These are phyloP conservation scores for Aspidiotus rigidus DNA, from an alignment of 2,888 invertebrate species.

Conservation along the genomic window DNA sequence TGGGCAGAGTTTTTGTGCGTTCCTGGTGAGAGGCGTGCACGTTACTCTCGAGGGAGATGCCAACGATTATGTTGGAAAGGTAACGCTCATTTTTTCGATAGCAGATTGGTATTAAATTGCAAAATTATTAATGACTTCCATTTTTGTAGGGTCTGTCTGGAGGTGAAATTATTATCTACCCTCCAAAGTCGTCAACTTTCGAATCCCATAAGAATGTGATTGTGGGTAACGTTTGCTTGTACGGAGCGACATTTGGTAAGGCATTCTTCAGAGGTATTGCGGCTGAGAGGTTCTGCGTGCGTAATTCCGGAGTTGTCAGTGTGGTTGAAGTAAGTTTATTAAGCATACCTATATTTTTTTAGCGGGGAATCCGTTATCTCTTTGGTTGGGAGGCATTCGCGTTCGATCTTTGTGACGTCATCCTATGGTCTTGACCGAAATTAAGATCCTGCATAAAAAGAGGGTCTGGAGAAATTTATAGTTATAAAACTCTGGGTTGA, in stretches of 20 bases:
- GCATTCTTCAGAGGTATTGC: conserved; percentile 95
- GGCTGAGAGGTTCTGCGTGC: conserved; percentile 95
- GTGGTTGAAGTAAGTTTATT: conserved; percentile 65
- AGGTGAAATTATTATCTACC: conserved; percentile 84
- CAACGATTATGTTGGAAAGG: conserved; percentile 95
- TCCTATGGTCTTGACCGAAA: too few species aligned
- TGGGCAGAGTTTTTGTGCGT: conserved; percentile 98
- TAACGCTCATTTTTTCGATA: conserved; percentile 38
- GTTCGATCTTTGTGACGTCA: too few species aligned
- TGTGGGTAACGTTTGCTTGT: conserved; percentile 94
- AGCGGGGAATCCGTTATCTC: neutral
- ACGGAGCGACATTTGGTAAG: conserved; percentile 90
- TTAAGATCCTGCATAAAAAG: too few species aligned
- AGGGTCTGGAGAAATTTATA: too few species aligned
- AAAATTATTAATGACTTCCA: conserved; percentile 17
- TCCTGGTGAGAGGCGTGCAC: conserved; percentile 79
- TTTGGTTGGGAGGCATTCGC: neutral
- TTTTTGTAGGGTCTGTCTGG: conserved; percentile 72
- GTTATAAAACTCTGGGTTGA: too few species aligned
- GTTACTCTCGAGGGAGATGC: conserved; percentile 92
- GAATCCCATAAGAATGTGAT: conserved; percentile 87
- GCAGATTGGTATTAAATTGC: neutral
- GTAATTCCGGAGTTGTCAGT: conserved; percentile 92
- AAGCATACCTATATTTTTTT: conserved; percentile 7
- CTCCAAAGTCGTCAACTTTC: conserved; percentile 66